phyloP scores from a whole-genome alignment of 2,113 vertebrate species.

The Antigone vipio region DNA sequence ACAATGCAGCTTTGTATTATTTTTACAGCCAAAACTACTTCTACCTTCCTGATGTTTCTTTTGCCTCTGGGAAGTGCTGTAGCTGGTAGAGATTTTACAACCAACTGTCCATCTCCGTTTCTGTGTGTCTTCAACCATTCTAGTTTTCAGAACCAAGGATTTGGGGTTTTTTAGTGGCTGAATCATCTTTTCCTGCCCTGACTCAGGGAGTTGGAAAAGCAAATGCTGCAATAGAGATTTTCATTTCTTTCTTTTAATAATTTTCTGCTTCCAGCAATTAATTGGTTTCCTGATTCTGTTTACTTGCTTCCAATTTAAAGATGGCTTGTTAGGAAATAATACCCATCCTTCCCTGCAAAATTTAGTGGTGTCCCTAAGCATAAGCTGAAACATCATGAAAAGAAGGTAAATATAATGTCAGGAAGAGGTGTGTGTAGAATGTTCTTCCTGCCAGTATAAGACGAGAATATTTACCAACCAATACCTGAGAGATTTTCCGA shows the following conservation, averaged over 20 bases:
- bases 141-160: neutral
- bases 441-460: neutral
- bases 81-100: neutral
- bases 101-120: neutral
- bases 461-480: neutral
- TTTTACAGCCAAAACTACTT: neutral
- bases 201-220: neutral
- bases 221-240: neutral
- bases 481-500: neutral
- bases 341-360: neutral
- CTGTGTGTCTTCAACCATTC: neutral
- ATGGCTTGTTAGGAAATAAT: neutral
- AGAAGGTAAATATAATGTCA: neutral
- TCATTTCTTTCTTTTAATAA: neutral
- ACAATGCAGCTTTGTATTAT: neutral
- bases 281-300: neutral
- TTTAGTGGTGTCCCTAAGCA: neutral
- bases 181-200: neutral
- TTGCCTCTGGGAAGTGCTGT: neutral
- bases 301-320: neutral
- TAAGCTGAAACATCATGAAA: neutral
- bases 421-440: neutral
- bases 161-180: neutral
- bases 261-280: neutral
- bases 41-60: neutral